Percentiles rank a stretch among this genome's conserved stretches.
Conservation (phyloP, 2,888 invertebrate species). For the Spisula solida region DNA sequence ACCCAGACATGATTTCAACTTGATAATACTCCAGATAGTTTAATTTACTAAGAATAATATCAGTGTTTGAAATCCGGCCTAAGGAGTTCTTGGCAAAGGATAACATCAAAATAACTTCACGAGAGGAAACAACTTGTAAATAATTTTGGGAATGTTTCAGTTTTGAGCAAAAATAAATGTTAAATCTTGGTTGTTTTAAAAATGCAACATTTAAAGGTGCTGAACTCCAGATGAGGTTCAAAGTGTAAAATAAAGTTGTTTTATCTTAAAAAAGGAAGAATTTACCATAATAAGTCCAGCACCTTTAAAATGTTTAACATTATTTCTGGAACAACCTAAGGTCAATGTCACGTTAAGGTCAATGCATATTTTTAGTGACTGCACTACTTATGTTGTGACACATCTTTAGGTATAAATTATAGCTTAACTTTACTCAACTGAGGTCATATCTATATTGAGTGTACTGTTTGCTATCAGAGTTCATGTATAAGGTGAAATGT, state of each 20-base stretch:
- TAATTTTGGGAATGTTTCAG: slow-evolving; percentile 22
- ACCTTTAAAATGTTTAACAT: no score
- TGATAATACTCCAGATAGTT: slow-evolving; percentile 48
- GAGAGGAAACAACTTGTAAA: background rate
- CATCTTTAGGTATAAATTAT: slow-evolving; percentile 3
- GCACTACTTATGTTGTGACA: background rate
- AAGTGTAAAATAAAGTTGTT: no score
- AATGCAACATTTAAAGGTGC: background rate
- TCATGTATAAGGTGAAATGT: no score
- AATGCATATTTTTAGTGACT: background rate
- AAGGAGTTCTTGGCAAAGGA: slow-evolving; percentile 17
- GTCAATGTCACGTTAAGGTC: background rate
- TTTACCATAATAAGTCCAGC: no score
- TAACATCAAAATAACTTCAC: slow-evolving; percentile 18
- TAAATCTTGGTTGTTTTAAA: background rate
- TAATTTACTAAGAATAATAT: slow-evolving; percentile 60
- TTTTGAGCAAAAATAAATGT: background rate
- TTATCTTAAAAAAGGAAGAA: no score
- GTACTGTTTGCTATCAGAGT: background rate
- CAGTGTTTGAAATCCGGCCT: slow-evolving; percentile 37
- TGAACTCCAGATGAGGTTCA: no score
- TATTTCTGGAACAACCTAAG: background rate
- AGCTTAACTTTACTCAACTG: background rate
- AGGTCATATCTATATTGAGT: background rate
- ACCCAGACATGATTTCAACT: slow-evolving; percentile 58